Evolutionary conservation across 2,113 vertebrate species (phyloP), one percentile per base, ranked within the genome.

Genomic region (Caranx ignobilis): DNA sequence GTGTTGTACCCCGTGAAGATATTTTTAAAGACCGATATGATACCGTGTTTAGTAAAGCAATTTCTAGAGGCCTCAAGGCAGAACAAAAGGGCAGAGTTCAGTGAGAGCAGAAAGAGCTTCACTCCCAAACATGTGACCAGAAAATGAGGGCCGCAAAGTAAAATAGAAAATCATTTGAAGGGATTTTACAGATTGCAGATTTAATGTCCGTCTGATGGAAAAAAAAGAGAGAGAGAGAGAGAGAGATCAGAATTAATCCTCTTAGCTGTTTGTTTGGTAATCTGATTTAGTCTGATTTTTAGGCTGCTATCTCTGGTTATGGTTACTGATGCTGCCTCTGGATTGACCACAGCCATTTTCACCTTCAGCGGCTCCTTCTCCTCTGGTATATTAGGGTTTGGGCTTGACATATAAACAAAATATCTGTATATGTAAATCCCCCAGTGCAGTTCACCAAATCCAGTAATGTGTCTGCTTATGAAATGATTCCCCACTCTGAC

Each of bases 201-300:
- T 93, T 93, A 88, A 90, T 90, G 89, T 92, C 87, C 71, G 65
- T 85, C 87, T 86, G 83, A 90, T 88, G 83, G 83, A 55, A 61
- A 63, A 73, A 55, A 15, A 61, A 63, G 71, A 55, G 11, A 70
- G 63, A 77, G 65, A 68, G 35, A 77, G 66, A 74, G 69, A 70
- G 85, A 81, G 73, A 82, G 91, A 89, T 88, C 84, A 88, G 83
- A 87, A 91, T 83, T 90, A 94, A 95, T 93, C 92, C 85, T 93
- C 91, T 94, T 93, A 90, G 79, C 83, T 88, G 79, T 92, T 92
- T 94, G 93, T 93, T 91, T 86, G 84, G 73, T 92, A 93, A 94
- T 93, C 89, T 91, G 93, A 95, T 94, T 93, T 93, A 78, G 88
- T 91, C 79, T 34, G 89, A 91, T 88, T 94, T 92, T 93, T 90